Evolutionary conservation across 1,140 invertebrate species (phyloP), one percentile per base, ranked within the genome.

Genomic region (Leucophenga varia): DNA sequence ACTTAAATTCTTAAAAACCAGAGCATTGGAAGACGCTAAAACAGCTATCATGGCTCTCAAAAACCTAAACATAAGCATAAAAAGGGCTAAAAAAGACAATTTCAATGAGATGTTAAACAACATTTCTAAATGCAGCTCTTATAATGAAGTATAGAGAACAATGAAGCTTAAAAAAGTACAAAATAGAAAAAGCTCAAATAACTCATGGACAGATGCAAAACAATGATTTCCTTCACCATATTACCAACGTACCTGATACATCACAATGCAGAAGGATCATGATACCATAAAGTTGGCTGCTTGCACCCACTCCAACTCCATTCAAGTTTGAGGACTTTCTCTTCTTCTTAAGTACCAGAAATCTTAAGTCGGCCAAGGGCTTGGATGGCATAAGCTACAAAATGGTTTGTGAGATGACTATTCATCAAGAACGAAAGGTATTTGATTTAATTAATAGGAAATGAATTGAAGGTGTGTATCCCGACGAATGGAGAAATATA

Each of bases 101-200:
- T 36, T 6, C 6, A 36, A 17, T 6, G 34, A 36, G 34, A 36
- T 36, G 8, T 36, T 7, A 13, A 14, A 36, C 12, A 36, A 8
- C 12, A n/a, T 36, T n/a, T 8, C 7, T 9, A 36, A 17, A 36
- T n/a, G n/a, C n/a, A n/a, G n/a, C n/a, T n/a, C n/a, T n/a, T n/a
- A n/a, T n/a, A n/a, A n/a, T n/a, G n/a, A n/a, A n/a, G n/a, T n/a
- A n/a, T n/a, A n/a, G n/a, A n/a, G n/a, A n/a, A n/a, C n/a, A n/a
- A n/a, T n/a, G n/a, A n/a, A n/a, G n/a, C n/a, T 36, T 36, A 7
- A 36, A 36, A 36, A 36, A 36, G 14, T 36, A n/a, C 16, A 36
- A 17, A 12, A 6, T 6, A n/a, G 34, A 36, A 17, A 36, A 36
- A 36, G 14, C 34, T 9, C 6, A 14, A n/a, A 36, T 8, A 7